These are phyloP conservation scores for Notothenia coriiceps DNA, from an alignment of 2,113 vertebrate species.

Conservation along the genomic window DNA sequence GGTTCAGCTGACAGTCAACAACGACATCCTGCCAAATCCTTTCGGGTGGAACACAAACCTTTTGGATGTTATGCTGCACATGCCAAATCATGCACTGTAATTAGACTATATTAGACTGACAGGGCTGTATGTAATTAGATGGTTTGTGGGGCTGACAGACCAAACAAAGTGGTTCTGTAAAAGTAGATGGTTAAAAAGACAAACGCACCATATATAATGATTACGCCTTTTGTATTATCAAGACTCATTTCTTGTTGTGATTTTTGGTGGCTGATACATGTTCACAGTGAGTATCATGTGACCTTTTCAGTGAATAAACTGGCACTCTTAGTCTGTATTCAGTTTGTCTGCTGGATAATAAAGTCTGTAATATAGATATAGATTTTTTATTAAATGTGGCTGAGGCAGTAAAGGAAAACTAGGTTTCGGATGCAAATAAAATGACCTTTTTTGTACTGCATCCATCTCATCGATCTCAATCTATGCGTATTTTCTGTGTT, in stretches of 20 bases:
- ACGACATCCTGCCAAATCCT: background rate
- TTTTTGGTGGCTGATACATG: background rate
- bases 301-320: background rate
- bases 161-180: background rate
- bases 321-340: background rate
- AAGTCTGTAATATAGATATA: background rate
- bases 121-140: constrained; percentile 1
- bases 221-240: background rate
- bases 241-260: background rate
- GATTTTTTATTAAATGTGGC: background rate
- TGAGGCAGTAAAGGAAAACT: background rate
- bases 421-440: background rate
- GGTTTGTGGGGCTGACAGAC: background rate
- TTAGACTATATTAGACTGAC: constrained; percentile 4
- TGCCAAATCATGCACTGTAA: constrained; percentile 4
- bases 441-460: background rate
- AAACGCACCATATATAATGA: background rate
- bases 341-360: background rate
- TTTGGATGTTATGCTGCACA: constrained; percentile 5
- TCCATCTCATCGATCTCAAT: background rate
- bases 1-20: background rate
- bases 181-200: background rate
- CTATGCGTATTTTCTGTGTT: no score
- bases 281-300: background rate
- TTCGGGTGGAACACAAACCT: constrained; percentile 12